phyloP scores from a whole-genome alignment of 1,140 invertebrate species.

The Bombus waltoni region DNA sequence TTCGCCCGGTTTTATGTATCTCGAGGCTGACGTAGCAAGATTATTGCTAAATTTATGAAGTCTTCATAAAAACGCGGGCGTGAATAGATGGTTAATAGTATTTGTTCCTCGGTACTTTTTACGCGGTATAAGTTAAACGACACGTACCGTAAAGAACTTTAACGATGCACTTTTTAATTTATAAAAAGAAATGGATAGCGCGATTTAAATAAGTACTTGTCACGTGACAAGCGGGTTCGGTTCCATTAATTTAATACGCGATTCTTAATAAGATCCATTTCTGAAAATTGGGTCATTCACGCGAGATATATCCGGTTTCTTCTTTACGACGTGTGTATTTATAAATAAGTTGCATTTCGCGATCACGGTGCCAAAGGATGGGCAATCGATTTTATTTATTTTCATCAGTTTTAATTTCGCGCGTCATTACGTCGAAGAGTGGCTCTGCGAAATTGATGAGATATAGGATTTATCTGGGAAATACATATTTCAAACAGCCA shows the following conservation, averaged over 20 bases:
- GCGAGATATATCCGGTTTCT: not conserved
- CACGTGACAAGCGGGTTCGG: not conserved
- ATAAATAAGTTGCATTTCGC: not conserved
- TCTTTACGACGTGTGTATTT: not conserved
- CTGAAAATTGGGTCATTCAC: not conserved
- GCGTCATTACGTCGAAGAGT: not conserved
- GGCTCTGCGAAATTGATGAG: constrained; percentile 23
- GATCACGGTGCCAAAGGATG: not conserved
- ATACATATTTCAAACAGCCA: not conserved
- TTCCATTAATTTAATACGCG: not conserved
- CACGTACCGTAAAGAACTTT: not conserved
- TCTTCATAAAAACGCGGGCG: not conserved
- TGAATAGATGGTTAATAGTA: not conserved
- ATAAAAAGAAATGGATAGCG: too few relatives aligned
- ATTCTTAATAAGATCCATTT: not conserved
- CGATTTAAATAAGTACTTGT: not conserved
- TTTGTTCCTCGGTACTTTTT: constrained; percentile 4
- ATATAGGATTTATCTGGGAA: constrained; percentile 1
- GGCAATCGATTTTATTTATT: not conserved
- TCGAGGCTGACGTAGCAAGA: not conserved
- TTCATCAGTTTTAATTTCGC: not conserved
- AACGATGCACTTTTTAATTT: not conserved
- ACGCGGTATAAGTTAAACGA: not conserved
- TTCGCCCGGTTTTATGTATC: not conserved
- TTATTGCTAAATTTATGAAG: constrained; percentile 39